Evolutionary conservation across 2,888 invertebrate genomes (phyloP), one percentile per base, ranked within the genome.

Genomic region (Ophion ventricosus): DNA sequence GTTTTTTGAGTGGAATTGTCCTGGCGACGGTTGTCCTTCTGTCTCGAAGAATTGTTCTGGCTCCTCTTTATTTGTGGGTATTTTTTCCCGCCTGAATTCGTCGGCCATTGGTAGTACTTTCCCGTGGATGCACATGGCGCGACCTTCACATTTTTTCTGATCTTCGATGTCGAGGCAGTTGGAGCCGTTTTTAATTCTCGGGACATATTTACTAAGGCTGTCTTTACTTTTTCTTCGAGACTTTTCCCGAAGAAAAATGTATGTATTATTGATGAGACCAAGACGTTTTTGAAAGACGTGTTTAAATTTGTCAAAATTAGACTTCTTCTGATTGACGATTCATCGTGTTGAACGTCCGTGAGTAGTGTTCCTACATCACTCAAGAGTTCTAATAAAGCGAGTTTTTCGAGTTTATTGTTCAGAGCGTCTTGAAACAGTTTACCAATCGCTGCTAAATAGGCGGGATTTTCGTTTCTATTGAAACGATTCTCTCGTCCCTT

Each of bases 311-410:
- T 23, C 11, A 85, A 61, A 23, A 86, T 49, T 0, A 86, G 54
- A 70, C 74, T 85, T 40, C 82, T 63, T 29, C 85, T 23, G 10
- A 83, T 86, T 2, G 69, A 17, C 11, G 86, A 85, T 29, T 86
- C 84, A 4, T 85, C 81, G 40, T 80, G 81, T 59, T 86, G 84
- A 0, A 86, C n/a, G 49, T 86, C 86, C 7, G 63, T 78, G 10
- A 86, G 61, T 11, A 87, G 56, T 49, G 84, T 87, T 14, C 73
- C 64, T 11, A 43, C n/a, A 35, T 80, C 81, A 14, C 85, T 66
- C 25, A 86, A 26, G 26, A 25, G 74, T 40, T 80, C 83, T 20
- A 64, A 70, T 23, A 59, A 10, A 74, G 14, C 10, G n/a, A 54
- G 54, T n/a, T n/a, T 54, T n/a, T 54, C 54, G 17, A 54, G 5